phyloP scores from a whole-genome alignment of 1,140 invertebrate species.

The Calliphora vicina region DNA sequence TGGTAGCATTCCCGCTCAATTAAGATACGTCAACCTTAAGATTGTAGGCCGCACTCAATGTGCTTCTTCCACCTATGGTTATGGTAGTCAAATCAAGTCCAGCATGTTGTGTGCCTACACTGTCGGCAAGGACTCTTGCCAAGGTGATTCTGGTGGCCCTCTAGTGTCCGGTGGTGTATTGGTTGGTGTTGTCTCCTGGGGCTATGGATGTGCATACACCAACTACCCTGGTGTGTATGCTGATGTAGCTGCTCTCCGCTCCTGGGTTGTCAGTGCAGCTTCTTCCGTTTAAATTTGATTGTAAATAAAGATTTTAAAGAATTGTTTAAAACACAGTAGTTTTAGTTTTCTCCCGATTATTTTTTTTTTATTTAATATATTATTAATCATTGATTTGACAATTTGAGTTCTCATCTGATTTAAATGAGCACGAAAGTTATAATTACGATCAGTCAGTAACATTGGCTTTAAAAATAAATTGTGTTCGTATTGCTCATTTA shows the following conservation, averaged over 20 bases:
- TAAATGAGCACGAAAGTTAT: no score
- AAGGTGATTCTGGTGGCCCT: constrained; percentile 65
- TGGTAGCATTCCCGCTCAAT: not conserved
- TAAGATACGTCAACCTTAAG: constrained; percentile 25
- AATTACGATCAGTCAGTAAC: no score
- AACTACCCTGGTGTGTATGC: constrained; percentile 71
- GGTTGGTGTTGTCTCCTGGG: constrained; percentile 72
- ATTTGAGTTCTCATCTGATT: no score
- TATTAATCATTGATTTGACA: no score
- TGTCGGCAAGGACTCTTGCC: constrained; percentile 49
- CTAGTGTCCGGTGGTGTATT: constrained; percentile 53
- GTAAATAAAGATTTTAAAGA: constrained; percentile 37
- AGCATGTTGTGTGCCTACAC: constrained; percentile 64
- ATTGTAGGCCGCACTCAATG: constrained; percentile 41
- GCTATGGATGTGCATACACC: constrained; percentile 59
- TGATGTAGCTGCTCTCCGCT: constrained; percentile 61
- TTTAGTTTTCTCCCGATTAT: no score
- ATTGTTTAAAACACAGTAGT: no score
- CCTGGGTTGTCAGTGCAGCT: constrained; percentile 48
- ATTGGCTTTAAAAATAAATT: no score
- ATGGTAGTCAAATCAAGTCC: constrained; percentile 45
- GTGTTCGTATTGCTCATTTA: no score
- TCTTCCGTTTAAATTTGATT: constrained; percentile 46
- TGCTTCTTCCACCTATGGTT: constrained; percentile 42
- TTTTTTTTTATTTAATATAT: no score